These are phyloP conservation scores for Drosophila sordidula DNA, from an alignment of 2,888 invertebrate genomes.

Conservation along the genomic window DNA sequence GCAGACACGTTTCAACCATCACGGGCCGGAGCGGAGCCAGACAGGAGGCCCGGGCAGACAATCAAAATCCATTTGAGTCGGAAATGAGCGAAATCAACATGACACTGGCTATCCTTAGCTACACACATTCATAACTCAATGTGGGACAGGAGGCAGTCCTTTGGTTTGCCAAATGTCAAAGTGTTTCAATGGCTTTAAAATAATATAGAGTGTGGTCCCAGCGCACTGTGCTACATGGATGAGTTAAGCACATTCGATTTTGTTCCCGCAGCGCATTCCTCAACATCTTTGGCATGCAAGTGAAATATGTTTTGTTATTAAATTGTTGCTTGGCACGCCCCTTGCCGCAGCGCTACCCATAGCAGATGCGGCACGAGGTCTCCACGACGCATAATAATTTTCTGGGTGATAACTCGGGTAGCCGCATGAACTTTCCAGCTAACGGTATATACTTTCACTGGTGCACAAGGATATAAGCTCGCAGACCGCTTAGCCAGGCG, in stretches of 20 bases:
- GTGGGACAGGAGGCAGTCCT: constrained; percentile 4
- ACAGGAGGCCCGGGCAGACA: constrained; percentile 59
- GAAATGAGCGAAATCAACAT: constrained; percentile 78
- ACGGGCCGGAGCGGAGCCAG: constrained; percentile 15
- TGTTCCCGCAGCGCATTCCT: constrained; percentile 62
- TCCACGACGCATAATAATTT: constrained; percentile 72
- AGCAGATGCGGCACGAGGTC: constrained; percentile 1
- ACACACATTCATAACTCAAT: constrained; percentile 12
- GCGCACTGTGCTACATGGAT: constrained; percentile 40
- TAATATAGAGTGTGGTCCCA: constrained; percentile 21
- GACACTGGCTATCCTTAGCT: constrained; percentile 37
- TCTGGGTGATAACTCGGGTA: constrained; percentile 60
- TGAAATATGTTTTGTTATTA: constrained; percentile 80
- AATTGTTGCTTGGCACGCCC: constrained; percentile 73
- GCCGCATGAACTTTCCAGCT: constrained; percentile 31
- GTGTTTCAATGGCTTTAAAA: constrained; percentile 64
- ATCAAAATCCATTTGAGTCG: constrained; percentile 81
- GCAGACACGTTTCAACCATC: constrained; percentile 74
- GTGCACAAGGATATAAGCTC: constrained; percentile 33
- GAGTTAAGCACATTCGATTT: constrained; percentile 50
- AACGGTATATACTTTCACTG: constrained; percentile 34
- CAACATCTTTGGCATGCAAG: constrained; percentile 73
- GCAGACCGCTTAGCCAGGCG: constrained; percentile 29
- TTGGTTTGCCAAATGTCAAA: constrained; percentile 60
- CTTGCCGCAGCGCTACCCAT: constrained; percentile 20